phyloP scores from a whole-genome alignment of 2,888 invertebrate genomes.

The Ypsolopha scabrella region DNA sequence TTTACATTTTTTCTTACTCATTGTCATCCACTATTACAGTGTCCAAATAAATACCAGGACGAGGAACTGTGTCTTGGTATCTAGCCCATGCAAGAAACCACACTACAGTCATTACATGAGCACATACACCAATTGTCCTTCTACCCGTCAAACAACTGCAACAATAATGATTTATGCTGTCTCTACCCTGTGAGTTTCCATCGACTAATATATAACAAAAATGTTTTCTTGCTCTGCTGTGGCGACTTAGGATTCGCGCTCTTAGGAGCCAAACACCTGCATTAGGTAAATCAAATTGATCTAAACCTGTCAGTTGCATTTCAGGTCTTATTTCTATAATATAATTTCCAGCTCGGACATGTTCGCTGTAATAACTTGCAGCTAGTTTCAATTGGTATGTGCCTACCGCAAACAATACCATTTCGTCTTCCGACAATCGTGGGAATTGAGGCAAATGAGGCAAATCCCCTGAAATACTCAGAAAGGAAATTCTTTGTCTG shows the following conservation, averaged over 20 bases:
- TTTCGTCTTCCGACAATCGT: constrained; percentile 5
- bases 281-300: background rate
- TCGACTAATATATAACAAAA: constrained; percentile 7
- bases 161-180: background rate
- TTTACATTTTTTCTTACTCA: too few relatives aligned
- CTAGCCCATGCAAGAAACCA: constrained; percentile 5
- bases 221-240: constrained; percentile 3
- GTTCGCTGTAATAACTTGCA: constrained; percentile 5
- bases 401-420: constrained; percentile 4
- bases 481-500: constrained; percentile 7
- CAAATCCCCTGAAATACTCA: constrained; percentile 1
- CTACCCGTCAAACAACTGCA: background rate
- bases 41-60: too few relatives aligned
- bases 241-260: constrained; percentile 5
- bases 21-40: too few relatives aligned
- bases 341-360: constrained; percentile 5
- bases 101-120: constrained; percentile 5
- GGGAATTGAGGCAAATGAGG: constrained; percentile 4
- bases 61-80: background rate
- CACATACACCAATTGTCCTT: constrained; percentile 5
- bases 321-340: constrained; percentile 5
- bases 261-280: constrained; percentile 5
- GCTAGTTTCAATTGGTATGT: constrained; percentile 8
- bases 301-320: background rate
- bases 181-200: background rate